A percentile compares a stretch with the other conserved stretches of the same genome.
phyloP scores from a whole-genome alignment of 2,113 vertebrate species.

The Dromas ardeola region DNA sequence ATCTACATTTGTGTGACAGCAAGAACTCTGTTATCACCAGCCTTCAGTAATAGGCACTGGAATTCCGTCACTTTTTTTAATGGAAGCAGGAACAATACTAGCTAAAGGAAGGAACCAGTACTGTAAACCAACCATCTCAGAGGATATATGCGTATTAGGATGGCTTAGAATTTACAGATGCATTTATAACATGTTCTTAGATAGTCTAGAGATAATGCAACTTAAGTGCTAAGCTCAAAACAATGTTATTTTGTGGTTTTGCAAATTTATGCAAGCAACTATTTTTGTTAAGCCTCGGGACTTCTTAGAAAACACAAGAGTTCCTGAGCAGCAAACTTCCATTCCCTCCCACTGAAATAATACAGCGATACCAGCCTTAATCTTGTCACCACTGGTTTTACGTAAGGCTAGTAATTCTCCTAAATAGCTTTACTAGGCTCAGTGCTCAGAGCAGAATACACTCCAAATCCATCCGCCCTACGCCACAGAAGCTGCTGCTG shows the following conservation, averaged over 20 bases:
- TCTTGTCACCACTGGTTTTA: neutral
- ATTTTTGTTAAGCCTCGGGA: neutral
- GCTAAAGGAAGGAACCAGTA: neutral
- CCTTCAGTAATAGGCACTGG: neutral
- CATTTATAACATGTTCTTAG: neutral
- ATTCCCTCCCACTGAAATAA: neutral
- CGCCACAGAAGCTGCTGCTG: neutral
- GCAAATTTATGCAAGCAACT: neutral
- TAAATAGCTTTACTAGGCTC: neutral
- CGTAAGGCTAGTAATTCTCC: neutral
- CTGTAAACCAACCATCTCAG: neutral
- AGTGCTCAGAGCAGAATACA: neutral
- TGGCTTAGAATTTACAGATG: neutral
- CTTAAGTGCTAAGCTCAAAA: neutral
- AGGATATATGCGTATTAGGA: rapidly evolving
- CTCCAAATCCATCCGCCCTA: neutral
- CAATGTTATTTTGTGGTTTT: neutral
- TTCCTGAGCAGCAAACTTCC: neutral
- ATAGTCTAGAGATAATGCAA: neutral
- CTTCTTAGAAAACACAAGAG: neutral
- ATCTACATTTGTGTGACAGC: neutral
- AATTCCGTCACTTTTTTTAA: neutral
- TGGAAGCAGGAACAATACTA: neutral
- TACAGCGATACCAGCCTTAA: neutral
- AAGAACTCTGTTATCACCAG: neutral